Percentiles rank a stretch among this genome's conserved stretches.
Evolutionary conservation across 2,797 vertebrate genomes (phyloP).

Genomic region (Eleutherodactylus coqui): DNA sequence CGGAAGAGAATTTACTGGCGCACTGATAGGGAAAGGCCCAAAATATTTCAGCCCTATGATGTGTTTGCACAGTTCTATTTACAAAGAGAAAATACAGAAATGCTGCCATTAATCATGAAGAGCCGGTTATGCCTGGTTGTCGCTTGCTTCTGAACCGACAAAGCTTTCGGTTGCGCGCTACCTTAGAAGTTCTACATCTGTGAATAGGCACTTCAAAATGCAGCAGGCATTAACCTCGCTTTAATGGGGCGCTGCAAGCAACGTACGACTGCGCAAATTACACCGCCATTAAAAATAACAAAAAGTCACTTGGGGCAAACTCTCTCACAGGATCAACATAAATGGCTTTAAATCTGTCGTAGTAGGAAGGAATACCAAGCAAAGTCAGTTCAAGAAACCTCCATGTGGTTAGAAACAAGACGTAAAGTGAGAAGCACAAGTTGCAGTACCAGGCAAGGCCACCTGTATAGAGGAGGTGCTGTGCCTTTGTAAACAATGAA

Average conservation of each 20-base stretch:
- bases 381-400: background rate
- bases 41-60: conserved; percentile 44
- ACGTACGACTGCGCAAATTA: background rate
- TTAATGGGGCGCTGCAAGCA: background rate
- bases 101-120: conserved; percentile 32
- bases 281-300: conserved; percentile 15
- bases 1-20: conserved; percentile 34
- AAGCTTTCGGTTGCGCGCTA: background rate
- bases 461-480: background rate
- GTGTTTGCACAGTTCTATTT: conserved; percentile 50
- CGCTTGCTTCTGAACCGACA: too few species aligned
- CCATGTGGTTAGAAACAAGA: background rate
- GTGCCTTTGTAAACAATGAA: background rate
- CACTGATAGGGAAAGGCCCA: conserved; percentile 35
- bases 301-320: background rate
- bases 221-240: background rate
- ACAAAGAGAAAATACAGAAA: conserved; percentile 27
- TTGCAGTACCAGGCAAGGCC: background rate
- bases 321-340: background rate
- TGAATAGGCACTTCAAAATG: background rate
- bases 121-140: background rate
- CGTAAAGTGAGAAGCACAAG: background rate
- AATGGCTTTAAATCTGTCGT: background rate
- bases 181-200: background rate
- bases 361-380: background rate